Percentiles rank a stretch among this genome's conserved stretches.
Conservation (phyloP, 2,888 invertebrate genomes). For the Calliopum simillimum region DNA sequence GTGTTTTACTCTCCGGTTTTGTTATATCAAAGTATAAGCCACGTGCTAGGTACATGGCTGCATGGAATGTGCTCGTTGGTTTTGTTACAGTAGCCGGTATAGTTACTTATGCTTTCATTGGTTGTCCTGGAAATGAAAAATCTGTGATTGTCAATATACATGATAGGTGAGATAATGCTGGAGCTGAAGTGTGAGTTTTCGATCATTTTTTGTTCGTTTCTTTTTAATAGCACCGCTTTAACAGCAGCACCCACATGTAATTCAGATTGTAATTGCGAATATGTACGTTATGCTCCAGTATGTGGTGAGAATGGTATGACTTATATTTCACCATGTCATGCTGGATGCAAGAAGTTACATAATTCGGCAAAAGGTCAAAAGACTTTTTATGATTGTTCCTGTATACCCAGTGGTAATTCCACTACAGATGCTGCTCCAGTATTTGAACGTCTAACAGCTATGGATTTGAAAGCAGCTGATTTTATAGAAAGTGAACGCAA, state of each 20-base stretch:
- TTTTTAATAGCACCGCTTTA: constrained; percentile 26
- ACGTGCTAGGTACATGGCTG: constrained; percentile 74
- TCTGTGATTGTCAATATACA: constrained; percentile 65
- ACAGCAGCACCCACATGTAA: constrained; percentile 69
- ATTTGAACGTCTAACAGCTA: constrained; percentile 56
- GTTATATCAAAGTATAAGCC: constrained; percentile 77
- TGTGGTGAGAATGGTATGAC: constrained; percentile 76
- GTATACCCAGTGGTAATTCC: constrained; percentile 53
- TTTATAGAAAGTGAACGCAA: constrained; percentile 17
- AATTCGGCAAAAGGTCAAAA: constrained; percentile 66
- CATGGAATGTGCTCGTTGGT: constrained; percentile 78
- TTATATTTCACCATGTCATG: constrained; percentile 84
- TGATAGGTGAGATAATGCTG: constrained; percentile 54
- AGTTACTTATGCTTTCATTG: constrained; percentile 75
- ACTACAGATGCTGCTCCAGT: constrained; percentile 45
- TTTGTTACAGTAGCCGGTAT: constrained; percentile 74
- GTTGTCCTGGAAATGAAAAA: constrained; percentile 74
- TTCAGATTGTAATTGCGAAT: constrained; percentile 75
- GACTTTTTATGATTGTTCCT: constrained; percentile 62
- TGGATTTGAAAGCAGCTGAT: constrained; percentile 44
- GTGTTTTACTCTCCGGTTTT: constrained; percentile 76
- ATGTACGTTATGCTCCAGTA: constrained; percentile 79
- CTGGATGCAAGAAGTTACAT: constrained; percentile 74
- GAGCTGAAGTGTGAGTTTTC: not conserved
- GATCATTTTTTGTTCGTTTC: not conserved